These are phyloP conservation scores for Drosophila antonietae DNA, from an alignment of 2,888 invertebrate genomes.

Conservation along the genomic window DNA sequence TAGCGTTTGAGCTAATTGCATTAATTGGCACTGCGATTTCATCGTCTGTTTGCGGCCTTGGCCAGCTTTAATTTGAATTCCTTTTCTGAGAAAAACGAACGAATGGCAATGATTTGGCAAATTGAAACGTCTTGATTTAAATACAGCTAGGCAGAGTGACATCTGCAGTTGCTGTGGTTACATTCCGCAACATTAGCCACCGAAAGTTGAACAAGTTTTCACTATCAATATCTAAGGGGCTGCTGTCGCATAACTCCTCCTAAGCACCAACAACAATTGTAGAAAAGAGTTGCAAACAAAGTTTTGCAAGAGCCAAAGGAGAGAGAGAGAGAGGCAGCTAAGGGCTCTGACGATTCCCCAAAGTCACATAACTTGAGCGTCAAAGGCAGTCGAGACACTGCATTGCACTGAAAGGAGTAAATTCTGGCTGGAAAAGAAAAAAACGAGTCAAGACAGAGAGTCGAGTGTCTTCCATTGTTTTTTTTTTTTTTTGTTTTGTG, in stretches of 20 bases:
- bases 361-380: constrained; percentile 75
- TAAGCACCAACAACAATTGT: constrained; percentile 27
- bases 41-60: constrained; percentile 5
- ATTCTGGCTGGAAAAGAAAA: constrained; percentile 36
- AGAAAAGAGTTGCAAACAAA: constrained; percentile 66
- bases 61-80: constrained; percentile 8
- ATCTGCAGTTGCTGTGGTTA: constrained; percentile 14
- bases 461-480: constrained; percentile 51
- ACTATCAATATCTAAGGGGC: constrained; percentile 65
- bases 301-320: constrained; percentile 69
- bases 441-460: constrained; percentile 41
- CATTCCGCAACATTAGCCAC: constrained; percentile 73
- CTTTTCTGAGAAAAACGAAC: neutral
- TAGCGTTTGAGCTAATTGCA: constrained; percentile 58
- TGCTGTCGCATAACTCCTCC: constrained; percentile 63
- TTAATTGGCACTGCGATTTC: constrained; percentile 39
- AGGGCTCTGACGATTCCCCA: constrained; percentile 65
- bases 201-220: constrained; percentile 67
- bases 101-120: neutral
- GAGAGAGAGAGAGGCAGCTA: constrained; percentile 40
- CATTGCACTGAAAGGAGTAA: constrained; percentile 59
- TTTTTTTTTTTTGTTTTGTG: constrained; percentile 30
- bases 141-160: constrained; percentile 9
- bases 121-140: constrained; percentile 37
- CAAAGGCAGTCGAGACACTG: constrained; percentile 33